These are phyloP conservation scores for Pantherophis guttatus DNA, from an alignment of 2,113 vertebrate genomes.

Conservation along the genomic window DNA sequence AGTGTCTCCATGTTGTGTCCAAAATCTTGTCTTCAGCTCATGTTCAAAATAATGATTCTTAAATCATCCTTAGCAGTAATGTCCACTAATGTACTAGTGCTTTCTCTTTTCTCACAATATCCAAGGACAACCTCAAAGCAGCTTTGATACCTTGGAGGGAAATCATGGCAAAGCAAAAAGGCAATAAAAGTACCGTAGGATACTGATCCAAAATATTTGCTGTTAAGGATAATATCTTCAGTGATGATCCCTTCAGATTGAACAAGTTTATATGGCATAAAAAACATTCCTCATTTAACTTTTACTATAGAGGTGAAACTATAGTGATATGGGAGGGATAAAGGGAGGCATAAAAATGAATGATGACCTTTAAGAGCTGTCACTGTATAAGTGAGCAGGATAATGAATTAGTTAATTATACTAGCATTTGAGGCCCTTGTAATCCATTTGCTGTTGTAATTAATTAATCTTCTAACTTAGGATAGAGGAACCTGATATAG, in stretches of 20 bases:
- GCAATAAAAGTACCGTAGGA: not conserved
- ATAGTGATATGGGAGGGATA: not conserved
- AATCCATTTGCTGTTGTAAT: constrained; percentile 71
- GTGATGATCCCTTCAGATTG: constrained; percentile 14
- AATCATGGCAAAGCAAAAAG: not conserved
- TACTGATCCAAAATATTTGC: constrained; percentile 18
- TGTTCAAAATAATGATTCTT: not conserved
- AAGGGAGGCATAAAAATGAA: constrained; percentile 49
- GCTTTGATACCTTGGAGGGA: not conserved
- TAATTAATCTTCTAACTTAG: constrained; percentile 68
- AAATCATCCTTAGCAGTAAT: not conserved
- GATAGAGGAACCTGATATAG: constrained; percentile 49
- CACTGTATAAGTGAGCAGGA: constrained; percentile 41
- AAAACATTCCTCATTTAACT: constrained; percentile 43
- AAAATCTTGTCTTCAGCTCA: not conserved
- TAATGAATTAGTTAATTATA: constrained; percentile 77
- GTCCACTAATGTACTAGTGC: not conserved
- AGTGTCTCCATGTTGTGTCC: not conserved
- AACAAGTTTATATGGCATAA: constrained; percentile 23
- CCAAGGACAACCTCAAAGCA: not conserved
- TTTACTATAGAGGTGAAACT: constrained; percentile 10
- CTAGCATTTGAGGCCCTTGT: constrained; percentile 53
- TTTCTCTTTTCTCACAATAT: not conserved
- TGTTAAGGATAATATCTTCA: constrained; percentile 35
- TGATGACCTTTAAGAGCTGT: constrained; percentile 35